Evolutionary conservation across 2,113 vertebrate species (phyloP).

Genomic region (Coregonus clupeaformis): DNA sequence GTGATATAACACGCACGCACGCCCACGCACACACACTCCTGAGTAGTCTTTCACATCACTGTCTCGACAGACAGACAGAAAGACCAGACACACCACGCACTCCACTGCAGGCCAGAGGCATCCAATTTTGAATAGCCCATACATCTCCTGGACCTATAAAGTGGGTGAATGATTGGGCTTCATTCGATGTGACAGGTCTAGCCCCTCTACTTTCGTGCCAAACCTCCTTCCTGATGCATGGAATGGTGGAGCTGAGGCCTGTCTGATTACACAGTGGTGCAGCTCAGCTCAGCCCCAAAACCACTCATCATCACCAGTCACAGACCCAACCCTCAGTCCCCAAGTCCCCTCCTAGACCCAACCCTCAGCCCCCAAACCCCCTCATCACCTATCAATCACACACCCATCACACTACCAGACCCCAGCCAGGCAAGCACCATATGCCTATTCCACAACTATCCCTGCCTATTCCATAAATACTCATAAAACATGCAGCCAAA

Average conservation of each 20-base stretch:
- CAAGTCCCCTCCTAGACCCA: too few species aligned
- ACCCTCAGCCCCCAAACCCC: background rate
- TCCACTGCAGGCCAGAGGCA: conserved; percentile 11
- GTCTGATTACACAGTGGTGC: conserved; percentile 11
- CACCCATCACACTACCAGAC: conserved; percentile 16
- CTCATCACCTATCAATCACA: conserved; percentile 3
- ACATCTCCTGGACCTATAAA: background rate
- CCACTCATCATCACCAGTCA: background rate
- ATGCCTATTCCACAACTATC: conserved; percentile 7
- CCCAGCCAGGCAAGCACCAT: conserved; percentile 23
- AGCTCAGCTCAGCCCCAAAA: background rate
- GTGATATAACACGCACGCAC: background rate
- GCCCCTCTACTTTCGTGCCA: conserved; percentile 4
- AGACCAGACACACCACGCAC: background rate
- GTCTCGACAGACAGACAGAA: conserved; percentile 20
- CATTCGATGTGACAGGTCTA: conserved; percentile 40
- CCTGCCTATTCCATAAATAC: conserved; percentile 69
- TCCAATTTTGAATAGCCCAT: background rate
- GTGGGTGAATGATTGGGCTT: conserved; percentile 30
- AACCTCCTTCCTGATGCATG: conserved; percentile 26
- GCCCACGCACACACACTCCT: background rate
- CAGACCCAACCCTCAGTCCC: too few species aligned
- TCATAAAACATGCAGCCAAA: conserved; percentile 64
- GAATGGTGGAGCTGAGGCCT: conserved; percentile 2
- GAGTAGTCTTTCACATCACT: background rate